Conservation (phyloP, 2,113 vertebrate species). For the Machaerirhynchus nigripectus region DNA sequence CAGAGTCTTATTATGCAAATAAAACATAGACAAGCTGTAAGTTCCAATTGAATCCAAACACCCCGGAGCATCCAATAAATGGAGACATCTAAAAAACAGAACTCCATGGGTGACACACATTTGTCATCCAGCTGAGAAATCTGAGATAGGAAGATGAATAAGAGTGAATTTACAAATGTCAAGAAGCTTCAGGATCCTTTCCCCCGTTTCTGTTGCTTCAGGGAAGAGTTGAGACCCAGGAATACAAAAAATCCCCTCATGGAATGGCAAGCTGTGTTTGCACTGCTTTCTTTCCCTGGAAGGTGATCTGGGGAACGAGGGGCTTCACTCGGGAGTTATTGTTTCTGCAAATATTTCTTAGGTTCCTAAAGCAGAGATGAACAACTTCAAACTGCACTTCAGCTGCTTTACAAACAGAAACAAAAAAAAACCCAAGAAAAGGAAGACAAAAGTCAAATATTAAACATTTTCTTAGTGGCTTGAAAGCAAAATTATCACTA, state of each 20-base stretch:
- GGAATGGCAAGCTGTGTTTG: constrained; percentile 14
- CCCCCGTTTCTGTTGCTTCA: constrained; percentile 20
- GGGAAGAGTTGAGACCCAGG: neutral
- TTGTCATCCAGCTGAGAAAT: constrained; percentile 62
- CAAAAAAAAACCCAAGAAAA: neutral
- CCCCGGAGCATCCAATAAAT: constrained; percentile 62
- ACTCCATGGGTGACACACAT: constrained; percentile 37
- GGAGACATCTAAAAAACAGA: constrained; percentile 48
- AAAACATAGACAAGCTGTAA: constrained; percentile 72
- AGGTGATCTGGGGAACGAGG: neutral
- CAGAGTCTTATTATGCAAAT: constrained; percentile 79
- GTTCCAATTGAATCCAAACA: constrained; percentile 69
- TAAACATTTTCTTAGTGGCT: neutral
- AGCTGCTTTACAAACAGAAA: neutral
- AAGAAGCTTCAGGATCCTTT: constrained; percentile 20
- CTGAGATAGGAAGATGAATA: constrained; percentile 37
- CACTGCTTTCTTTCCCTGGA: neutral
- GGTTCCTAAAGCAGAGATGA: neutral
- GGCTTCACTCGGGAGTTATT: neutral
- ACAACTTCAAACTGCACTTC: neutral
- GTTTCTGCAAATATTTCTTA: neutral
- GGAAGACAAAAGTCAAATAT: neutral
- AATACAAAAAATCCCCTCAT: neutral
- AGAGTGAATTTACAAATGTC: constrained; percentile 43
- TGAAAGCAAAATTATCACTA: neutral